A percentile compares a stretch with the other conserved stretches of the same genome.
Conservation (phyloP, 2,113 vertebrate genomes). For the Cinclus cinclus region DNA sequence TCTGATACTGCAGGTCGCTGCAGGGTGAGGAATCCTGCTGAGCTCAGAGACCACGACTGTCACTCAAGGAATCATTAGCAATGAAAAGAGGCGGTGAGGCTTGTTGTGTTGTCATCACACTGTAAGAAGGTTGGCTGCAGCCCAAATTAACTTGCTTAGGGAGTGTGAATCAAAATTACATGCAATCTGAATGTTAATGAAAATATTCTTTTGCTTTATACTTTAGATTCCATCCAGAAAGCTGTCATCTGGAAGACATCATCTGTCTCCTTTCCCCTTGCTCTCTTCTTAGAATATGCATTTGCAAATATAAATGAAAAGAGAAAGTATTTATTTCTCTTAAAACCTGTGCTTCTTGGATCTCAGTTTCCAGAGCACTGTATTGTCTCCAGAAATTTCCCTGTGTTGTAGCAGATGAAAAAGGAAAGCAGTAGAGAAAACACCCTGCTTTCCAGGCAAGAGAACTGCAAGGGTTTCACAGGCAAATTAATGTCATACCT, state of each 20-base stretch:
- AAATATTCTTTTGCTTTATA: slow-evolving; percentile 60
- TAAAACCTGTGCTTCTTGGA: background rate
- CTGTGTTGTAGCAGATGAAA: background rate
- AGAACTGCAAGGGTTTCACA: background rate
- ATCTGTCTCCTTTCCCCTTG: background rate
- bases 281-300: background rate
- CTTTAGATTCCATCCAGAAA: slow-evolving; percentile 64
- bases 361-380: background rate
- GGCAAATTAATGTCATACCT: background rate
- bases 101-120: slow-evolving; percentile 74
- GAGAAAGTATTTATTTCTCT: background rate
- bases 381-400: background rate
- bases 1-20: slow-evolving; percentile 28
- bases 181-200: slow-evolving; percentile 81
- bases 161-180: slow-evolving; percentile 81
- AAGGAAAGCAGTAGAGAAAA: background rate
- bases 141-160: slow-evolving; percentile 80
- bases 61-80: slow-evolving; percentile 81
- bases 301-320: slow-evolving; percentile 32
- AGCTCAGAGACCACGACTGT: slow-evolving; percentile 72
- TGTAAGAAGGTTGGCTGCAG: slow-evolving; percentile 72
- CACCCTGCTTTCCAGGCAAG: background rate
- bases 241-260: slow-evolving; percentile 73
- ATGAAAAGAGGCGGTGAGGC: slow-evolving; percentile 64
- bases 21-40: slow-evolving; percentile 54